A percentile compares a stretch with the other conserved stretches of the same genome.
These are phyloP conservation scores for Syngnathus floridae DNA, from an alignment of 2,113 vertebrate species.

Conservation along the genomic window DNA sequence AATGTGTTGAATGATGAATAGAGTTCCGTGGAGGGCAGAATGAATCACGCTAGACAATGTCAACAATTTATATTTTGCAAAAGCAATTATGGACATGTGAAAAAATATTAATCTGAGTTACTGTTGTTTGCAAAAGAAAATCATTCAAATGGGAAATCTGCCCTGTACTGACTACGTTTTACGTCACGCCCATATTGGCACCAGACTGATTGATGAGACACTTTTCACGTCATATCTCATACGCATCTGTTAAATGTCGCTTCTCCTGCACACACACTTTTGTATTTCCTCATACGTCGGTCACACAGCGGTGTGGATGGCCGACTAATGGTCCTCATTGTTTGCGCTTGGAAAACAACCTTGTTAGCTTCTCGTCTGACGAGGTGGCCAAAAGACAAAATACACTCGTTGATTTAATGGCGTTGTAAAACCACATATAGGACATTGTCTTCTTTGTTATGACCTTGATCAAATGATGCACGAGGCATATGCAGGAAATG, in stretches of 20 bases:
- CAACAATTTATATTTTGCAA: no score
- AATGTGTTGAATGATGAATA: no score
- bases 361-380: neutral
- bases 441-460: neutral
- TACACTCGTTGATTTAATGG: neutral
- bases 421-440: neutral
- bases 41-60: no score
- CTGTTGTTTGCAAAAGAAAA: neutral
- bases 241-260: neutral
- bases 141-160: neutral
- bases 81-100: no score
- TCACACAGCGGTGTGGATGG: neutral
- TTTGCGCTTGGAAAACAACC: conserved; percentile 2
- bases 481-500: conserved; percentile 12
- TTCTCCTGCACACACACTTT: neutral
- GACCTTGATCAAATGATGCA: neutral
- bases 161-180: neutral
- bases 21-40: no score
- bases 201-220: neutral
- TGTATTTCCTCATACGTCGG: neutral
- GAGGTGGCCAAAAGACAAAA: neutral
- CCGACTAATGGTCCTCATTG: neutral
- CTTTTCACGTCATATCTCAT: neutral
- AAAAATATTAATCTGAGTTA: no score
- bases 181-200: neutral